Conservation (phyloP, 2,888 invertebrate genomes). For the Schrankia costaestrigalis region DNA sequence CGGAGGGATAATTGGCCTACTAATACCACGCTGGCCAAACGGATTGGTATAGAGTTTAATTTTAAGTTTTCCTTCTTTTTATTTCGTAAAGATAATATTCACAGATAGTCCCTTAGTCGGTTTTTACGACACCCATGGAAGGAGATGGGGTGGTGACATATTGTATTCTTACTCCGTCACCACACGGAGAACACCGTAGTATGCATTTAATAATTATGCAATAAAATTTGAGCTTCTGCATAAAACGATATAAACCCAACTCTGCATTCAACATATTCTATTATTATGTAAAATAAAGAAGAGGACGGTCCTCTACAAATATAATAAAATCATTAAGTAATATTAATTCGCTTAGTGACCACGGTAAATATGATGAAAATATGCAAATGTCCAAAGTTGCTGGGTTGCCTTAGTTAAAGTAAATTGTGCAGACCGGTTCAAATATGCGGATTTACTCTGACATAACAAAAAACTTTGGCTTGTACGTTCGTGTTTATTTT, state of each 20-base stretch:
- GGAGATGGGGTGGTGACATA: too few relatives aligned
- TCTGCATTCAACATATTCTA: conserved; percentile 34
- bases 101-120: too few relatives aligned
- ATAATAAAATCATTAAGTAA: conserved; percentile 65
- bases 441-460: conserved; percentile 35
- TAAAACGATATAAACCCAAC: conserved; percentile 8
- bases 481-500: conserved; percentile 12
- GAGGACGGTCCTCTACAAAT: conserved; percentile 51
- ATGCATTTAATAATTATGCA: conserved; percentile 1
- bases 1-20: too few relatives aligned
- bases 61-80: too few relatives aligned
- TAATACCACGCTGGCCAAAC: too few relatives aligned
- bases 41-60: too few relatives aligned
- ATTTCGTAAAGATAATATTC: too few relatives aligned
- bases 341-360: conserved; percentile 63
- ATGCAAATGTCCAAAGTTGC: conserved; percentile 60
- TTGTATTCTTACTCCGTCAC: too few relatives aligned
- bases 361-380: conserved; percentile 65
- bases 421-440: conserved; percentile 44
- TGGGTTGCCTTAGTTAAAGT: conserved; percentile 56
- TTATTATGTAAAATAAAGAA: conserved; percentile 42
- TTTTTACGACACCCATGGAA: too few relatives aligned
- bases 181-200: too few relatives aligned
- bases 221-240: conserved; percentile 2
- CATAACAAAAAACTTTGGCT: conserved; percentile 21